Base-by-base conservation (phyloP, 2,797 vertebrate genomes). In the Dendrocincla tyrannina region DNA sequence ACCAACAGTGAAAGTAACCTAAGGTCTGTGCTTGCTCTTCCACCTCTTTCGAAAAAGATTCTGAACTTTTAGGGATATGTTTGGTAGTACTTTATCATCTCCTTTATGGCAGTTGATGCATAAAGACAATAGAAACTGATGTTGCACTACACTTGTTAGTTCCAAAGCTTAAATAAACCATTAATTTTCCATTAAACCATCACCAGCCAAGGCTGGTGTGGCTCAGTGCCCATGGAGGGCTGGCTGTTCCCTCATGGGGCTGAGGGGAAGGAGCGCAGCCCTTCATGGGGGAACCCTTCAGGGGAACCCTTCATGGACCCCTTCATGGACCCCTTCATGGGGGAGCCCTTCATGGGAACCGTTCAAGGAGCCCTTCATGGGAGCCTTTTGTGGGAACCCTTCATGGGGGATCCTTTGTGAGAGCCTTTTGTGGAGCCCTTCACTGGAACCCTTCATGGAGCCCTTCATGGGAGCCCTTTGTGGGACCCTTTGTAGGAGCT, bases 171-270 rank as follows among this genome's bases (percentile, higher is more conserved):
- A 82, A 89, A 47, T 17, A 47, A 80, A 78, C 25, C 5, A 13
- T 32, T 56, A 39, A 44, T 52, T 66, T 82, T 60, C 72, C 46
- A 64, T 44, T 59, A 85, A 85, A 39, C n/a, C 78, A 62, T 32
- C 2, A 52, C 25, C 3, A 5, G 8, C 35, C 5, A 11, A 10
- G 19, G 30, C 50, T 13, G 13, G 18, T 27, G 25, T 49, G 47
- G 7, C 4, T 20, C 35, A 25, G 33, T 2, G 7, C 46, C 25
- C 1, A 11, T 5, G 15, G 9, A 27, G 30, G 3, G 3, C 4
- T 7, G 13, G n/a, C 56, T 2, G 47, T 47, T 59, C 62, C 62
- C 35, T 52, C 62, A 5, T 42, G 10, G 33, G 11, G 37, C 62
- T 24, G 5, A 15, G 19, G 16, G 35, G 12, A 58, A 6, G 9